These are phyloP conservation scores for Xenopus borealis DNA, from an alignment of 2,113 vertebrate genomes.

Conservation along the genomic window DNA sequence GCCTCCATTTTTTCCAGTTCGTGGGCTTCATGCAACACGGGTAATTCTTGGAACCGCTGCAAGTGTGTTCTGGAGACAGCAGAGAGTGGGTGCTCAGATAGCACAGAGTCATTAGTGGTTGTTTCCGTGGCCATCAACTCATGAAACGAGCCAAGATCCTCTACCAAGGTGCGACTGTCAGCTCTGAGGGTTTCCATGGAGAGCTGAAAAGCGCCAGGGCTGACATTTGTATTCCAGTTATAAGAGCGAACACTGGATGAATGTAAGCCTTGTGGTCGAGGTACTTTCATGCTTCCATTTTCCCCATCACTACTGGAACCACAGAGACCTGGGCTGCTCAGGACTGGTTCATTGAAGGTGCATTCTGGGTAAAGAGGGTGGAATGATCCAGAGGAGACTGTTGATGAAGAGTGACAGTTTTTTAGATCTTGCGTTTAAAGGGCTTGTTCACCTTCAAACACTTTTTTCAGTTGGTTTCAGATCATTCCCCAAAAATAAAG, in stretches of 20 bases:
- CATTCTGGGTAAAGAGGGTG: conserved; percentile 63
- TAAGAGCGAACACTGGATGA: background rate
- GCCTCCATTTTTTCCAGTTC: background rate
- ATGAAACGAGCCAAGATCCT: conserved; percentile 53
- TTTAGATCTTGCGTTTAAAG: background rate
- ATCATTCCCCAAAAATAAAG: too few relatives aligned
- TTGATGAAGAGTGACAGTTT: background rate
- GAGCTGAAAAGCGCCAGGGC: conserved; percentile 31
- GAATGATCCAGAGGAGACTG: conserved; percentile 67
- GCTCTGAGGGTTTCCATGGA: conserved; percentile 50
- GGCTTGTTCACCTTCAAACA: too few relatives aligned
- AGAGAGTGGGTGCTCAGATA: conserved; percentile 10
- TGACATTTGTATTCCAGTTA: background rate
- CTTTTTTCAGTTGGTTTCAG: too few relatives aligned
- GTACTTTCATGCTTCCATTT: background rate
- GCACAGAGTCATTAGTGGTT: conserved; percentile 44
- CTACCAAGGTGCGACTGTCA: conserved; percentile 34
- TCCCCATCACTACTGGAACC: background rate
- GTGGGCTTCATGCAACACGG: background rate
- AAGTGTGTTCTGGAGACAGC: conserved; percentile 27
- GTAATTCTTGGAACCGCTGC: conserved; percentile 44
- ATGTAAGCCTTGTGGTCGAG: background rate
- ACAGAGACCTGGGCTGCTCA: conserved; percentile 13
- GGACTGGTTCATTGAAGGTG: conserved; percentile 56
- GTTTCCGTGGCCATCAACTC: conserved; percentile 51